Base-by-base conservation (phyloP, 2,113 vertebrate species). In the Cyprinodon tularosa region DNA sequence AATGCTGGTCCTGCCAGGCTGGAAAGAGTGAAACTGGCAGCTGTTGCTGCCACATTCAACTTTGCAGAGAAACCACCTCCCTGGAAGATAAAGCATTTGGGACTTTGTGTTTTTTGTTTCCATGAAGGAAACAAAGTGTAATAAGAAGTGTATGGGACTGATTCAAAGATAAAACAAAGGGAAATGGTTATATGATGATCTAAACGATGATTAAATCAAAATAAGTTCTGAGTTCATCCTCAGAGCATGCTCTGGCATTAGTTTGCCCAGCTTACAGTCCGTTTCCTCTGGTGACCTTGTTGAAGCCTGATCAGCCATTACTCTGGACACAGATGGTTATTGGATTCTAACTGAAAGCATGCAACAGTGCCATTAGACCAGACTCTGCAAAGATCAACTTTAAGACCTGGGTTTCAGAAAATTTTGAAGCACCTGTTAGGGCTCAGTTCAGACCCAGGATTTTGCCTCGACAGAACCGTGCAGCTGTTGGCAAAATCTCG, bases 401-500 rank as follows among this genome's bases (percentile, higher is more conserved):
- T 90, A 93, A 89, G 84, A 89, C 74, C 86, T 83, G 73, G 50
- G 65, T 81, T 88, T 83, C 53, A 67, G 86, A 59, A 62, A 60
- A 59, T 87, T 88, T 89, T 89, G 90, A 88, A 81, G 83, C 94
- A 94, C 93, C 93, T 94, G 93, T 94, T 75, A 14, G 59, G 78
- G 84, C 87, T 92, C 89, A 88, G 79, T 78, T 81, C 87, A 62
- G 82, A 70, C 71, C 74, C 84, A 42, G 77, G 78, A 78, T 83
- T 84, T 83, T 86, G 76, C 72, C 81, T 72, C 77, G 90, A 74
- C 76, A 76, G 74, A 82, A 50, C 60, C 29, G 3, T 82, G 88
- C 91, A 93, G 90, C 90, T 93, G 92, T 90, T 86, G 76, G 80
- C 83, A 72, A 75, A 65, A 77, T 85, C 78, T 88, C 15, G 83